phyloP scores from a whole-genome alignment of 2,888 invertebrate species.

The Epinotia nisella region DNA sequence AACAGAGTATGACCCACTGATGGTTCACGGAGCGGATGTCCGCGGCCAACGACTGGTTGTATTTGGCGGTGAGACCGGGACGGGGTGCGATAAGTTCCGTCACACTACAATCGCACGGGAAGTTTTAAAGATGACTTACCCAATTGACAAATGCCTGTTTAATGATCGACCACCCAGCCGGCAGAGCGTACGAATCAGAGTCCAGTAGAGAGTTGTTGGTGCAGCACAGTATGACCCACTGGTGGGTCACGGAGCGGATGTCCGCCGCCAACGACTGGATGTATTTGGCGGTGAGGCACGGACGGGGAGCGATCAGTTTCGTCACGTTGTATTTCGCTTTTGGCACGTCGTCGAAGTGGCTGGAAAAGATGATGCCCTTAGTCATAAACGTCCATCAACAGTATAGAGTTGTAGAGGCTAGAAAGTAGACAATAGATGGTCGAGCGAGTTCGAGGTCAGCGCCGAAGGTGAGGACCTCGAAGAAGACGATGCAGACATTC shows the following conservation, averaged over 20 bases:
- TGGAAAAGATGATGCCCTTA: constrained; percentile 47
- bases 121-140: constrained; percentile 55
- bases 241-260: constrained; percentile 87
- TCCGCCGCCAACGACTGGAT: constrained; percentile 89
- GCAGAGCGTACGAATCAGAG: constrained; percentile 81
- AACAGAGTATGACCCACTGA: constrained; percentile 88
- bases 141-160: constrained; percentile 75
- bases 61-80: constrained; percentile 90
- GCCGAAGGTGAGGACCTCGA: too few relatives aligned
- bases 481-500: too few relatives aligned
- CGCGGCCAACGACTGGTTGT: constrained; percentile 88
- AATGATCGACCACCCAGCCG: constrained; percentile 86
- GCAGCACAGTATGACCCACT: constrained; percentile 89
- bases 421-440: too few relatives aligned
- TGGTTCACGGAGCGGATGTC: constrained; percentile 87
- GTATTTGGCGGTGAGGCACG: constrained; percentile 90
- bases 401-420: too few relatives aligned
- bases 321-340: constrained; percentile 81
- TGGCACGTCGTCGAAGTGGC: constrained; percentile 84
- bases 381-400: too few relatives aligned
- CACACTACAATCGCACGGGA: too few relatives aligned
- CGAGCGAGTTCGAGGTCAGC: too few relatives aligned
- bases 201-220: constrained; percentile 65
- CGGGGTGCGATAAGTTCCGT: constrained; percentile 51
- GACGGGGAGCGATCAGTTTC: constrained; percentile 87